Base-by-base conservation (phyloP, 1,140 invertebrate genomes). In the Drosophila pseudoobscura region DNA sequence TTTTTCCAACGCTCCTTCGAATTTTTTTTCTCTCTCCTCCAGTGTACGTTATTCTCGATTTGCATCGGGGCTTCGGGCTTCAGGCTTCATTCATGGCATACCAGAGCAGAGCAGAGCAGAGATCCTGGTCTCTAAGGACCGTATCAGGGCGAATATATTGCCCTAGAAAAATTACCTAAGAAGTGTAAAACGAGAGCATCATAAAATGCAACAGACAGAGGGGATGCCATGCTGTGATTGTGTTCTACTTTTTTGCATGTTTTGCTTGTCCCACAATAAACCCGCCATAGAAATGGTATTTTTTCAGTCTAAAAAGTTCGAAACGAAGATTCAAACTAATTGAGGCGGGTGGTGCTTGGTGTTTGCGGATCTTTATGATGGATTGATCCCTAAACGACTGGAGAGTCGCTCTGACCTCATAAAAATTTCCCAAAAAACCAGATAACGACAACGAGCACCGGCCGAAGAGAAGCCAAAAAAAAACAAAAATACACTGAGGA, bases 91-190 rank as follows among this genome's bases (percentile, higher is more conserved):
- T 79, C 80, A 84, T 63, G 62, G 46, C 43, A 13, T 22, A 15
- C 39, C 35, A 24, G 26, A 3, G 8, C 2, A 2, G 7, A 7
- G 22, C 22, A 24, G 22, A 24, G 22, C 22, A 3, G 24, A 24
- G 24, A 31, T 31, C 1, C 29, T 31, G 29, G 29, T 8, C 29
- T 31, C 29, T 31, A 31, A 31, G 29, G 29, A 31, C 6, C 29
- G 24, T 29, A 31, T 8, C 46, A 35, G 41, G 29, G 56, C 68
- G 65, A 83, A 83, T 88, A 83, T 88, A 88, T 88, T 85, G 83
- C 24, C 64, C 82, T 82, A 82, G 3, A 78, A 87, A 85, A 85
- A 87, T 85, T 85, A 87, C 83, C 83, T 88, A 87, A 70, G 80
- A 62, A 51, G 22, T 76, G 80, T 85, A 77, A 85, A 87, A 78